A percentile compares a stretch with the other conserved stretches of the same genome.
phyloP scores from a whole-genome alignment of 2,888 invertebrate genomes.

The Arge pagana region DNA sequence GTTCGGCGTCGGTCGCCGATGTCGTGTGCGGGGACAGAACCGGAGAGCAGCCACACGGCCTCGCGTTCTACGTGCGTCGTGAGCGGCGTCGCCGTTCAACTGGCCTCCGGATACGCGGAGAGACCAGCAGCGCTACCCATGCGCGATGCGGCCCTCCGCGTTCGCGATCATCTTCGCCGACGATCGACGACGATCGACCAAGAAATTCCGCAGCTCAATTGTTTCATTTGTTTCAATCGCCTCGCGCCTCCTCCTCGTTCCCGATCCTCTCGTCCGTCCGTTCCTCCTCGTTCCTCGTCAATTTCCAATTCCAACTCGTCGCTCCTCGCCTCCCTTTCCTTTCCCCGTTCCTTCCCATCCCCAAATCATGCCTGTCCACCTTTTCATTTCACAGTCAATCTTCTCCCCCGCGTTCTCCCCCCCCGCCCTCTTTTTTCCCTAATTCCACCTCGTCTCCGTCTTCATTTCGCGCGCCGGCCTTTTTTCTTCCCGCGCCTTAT shows the following conservation, averaged over 20 bases:
- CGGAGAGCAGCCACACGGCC: too few species aligned
- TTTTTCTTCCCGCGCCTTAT: too few species aligned
- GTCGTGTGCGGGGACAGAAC: too few species aligned
- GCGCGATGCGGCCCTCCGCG: slow-evolving; percentile 21
- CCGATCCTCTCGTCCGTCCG: not conserved
- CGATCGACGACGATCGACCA: slow-evolving; percentile 26
- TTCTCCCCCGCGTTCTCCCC: slow-evolving; percentile 26
- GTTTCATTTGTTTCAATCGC: slow-evolving; percentile 27
- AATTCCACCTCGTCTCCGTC: slow-evolving; percentile 4
- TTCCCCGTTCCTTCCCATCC: slow-evolving; percentile 2
- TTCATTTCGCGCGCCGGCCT: slow-evolving; percentile 6
- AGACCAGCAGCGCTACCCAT: slow-evolving; percentile 1
- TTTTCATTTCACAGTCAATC: slow-evolving; percentile 31
- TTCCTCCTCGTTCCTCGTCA: slow-evolving; percentile 15
- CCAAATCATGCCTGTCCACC: slow-evolving; percentile 13
- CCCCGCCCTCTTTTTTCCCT: not conserved
- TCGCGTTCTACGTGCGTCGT: slow-evolving; percentile 21
- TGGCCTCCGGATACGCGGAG: slow-evolving; percentile 11
- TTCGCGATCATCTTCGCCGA: too few species aligned
- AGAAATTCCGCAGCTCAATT: slow-evolving; percentile 23
- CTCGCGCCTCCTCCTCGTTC: slow-evolving; percentile 16
- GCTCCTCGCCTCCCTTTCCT: slow-evolving; percentile 12
- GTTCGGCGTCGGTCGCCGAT: too few species aligned
- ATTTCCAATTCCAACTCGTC: too few species aligned
- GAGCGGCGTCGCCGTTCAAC: slow-evolving; percentile 20